These are phyloP conservation scores for Enteromius argenteus DNA, from an alignment of 2,797 vertebrate species.

Conservation along the genomic window DNA sequence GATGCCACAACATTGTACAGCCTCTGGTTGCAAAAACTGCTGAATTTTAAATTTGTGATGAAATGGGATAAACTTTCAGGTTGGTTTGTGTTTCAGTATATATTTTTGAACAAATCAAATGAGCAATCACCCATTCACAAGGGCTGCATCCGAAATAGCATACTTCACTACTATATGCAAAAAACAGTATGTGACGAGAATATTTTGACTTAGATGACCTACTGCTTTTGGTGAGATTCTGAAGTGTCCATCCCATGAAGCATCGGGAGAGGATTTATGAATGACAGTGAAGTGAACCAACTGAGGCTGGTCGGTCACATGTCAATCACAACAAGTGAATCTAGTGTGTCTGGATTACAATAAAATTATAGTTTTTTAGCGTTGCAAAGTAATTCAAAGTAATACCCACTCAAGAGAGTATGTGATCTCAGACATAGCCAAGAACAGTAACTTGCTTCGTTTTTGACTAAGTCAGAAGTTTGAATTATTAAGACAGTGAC, in stretches of 20 bases:
- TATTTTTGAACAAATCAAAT: background rate
- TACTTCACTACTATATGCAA: no score
- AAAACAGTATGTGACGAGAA: no score
- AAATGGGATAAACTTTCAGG: background rate
- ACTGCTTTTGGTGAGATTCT: no score
- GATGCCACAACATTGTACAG: background rate
- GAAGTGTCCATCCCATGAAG: no score
- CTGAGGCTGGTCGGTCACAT: no score
- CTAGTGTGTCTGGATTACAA: background rate
- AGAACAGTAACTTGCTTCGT: background rate
- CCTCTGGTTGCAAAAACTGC: background rate
- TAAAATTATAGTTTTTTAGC: background rate
- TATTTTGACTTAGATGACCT: no score
- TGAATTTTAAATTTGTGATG: background rate
- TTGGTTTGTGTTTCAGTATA: background rate
- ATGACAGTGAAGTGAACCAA: no score
- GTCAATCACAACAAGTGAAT: no score
- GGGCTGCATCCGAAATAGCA: background rate
- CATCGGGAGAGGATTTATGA: no score
- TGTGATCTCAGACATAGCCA: background rate
- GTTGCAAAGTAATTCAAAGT: background rate
- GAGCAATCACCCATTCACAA: background rate
- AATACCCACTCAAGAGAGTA: background rate
- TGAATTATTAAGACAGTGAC: background rate
- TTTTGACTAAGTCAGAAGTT: background rate